These are phyloP conservation scores for Calliphora vicina DNA, from an alignment of 1,140 invertebrate species.

Conservation along the genomic window DNA sequence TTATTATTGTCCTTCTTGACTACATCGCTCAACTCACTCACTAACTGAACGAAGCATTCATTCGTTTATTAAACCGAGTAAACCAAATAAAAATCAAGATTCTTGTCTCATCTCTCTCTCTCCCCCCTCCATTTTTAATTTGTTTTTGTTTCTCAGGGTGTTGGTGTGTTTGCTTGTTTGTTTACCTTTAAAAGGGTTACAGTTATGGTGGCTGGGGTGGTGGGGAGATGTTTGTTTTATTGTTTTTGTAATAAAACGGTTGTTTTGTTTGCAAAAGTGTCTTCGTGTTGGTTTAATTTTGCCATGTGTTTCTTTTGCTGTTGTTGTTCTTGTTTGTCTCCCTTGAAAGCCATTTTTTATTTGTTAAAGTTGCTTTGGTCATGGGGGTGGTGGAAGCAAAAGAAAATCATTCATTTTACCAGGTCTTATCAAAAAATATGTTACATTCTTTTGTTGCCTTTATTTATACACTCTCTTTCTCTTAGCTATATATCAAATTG, in stretches of 20 bases:
- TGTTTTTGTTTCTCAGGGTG: neutral
- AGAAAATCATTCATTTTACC: neutral
- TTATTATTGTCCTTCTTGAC: neutral
- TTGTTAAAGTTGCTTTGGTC: neutral
- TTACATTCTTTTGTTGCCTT: neutral
- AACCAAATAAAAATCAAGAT: neutral
- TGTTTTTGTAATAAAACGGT: neutral
- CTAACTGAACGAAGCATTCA: too few relatives aligned
- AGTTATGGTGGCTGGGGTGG: neutral
- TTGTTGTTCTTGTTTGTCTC: too few relatives aligned
- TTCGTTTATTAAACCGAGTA: too few relatives aligned
- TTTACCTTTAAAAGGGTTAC: neutral
- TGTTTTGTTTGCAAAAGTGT: neutral
- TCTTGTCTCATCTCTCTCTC: neutral
- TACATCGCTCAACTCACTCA: neutral
- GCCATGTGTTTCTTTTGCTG: neutral
- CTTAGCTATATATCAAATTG: constrained; percentile 20
- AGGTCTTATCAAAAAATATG: neutral
- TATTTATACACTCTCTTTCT: too few relatives aligned
- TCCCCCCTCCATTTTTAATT: neutral
- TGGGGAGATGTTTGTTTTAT: neutral
- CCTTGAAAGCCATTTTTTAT: neutral
- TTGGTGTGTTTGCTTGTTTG: neutral
- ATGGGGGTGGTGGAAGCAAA: too few relatives aligned
- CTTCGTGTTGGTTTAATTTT: neutral